Evolutionary conservation across 2,888 invertebrate species (phyloP).

Genomic region (Eupithecia abbreviata): DNA sequence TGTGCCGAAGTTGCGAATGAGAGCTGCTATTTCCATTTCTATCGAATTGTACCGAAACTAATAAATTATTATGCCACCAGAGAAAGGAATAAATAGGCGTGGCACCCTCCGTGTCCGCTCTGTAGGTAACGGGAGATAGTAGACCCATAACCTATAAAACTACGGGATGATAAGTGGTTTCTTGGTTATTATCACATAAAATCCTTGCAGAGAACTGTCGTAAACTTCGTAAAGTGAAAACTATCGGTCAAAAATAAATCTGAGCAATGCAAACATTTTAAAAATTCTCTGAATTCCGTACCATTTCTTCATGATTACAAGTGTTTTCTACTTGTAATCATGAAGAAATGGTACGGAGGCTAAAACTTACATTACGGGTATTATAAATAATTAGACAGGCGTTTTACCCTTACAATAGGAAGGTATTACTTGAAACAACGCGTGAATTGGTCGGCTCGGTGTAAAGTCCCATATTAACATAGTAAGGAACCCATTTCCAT

Average conservation of each 20-base stretch:
- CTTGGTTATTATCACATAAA: slow-evolving; percentile 52
- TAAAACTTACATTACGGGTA: slow-evolving; percentile 39
- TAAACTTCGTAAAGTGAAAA: slow-evolving; percentile 28
- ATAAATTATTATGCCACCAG: slow-evolving; percentile 64
- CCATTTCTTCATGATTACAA: too few relatives aligned
- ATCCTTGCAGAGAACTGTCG: slow-evolving; percentile 43
- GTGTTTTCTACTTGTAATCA: neutral
- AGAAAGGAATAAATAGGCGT: slow-evolving; percentile 42
- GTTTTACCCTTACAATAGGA: slow-evolving; percentile 56
- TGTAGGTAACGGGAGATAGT: slow-evolving; percentile 38
- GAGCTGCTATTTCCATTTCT: slow-evolving; percentile 77
- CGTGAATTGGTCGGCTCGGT: slow-evolving; percentile 68
- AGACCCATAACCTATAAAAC: slow-evolving; percentile 60
- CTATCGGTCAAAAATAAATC: neutral
- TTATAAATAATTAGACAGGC: slow-evolving; percentile 54
- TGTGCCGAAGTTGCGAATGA: slow-evolving; percentile 75
- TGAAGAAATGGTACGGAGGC: slow-evolving; percentile 34
- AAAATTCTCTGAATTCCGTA: neutral
- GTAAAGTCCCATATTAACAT: slow-evolving; percentile 78
- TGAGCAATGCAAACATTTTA: neutral
- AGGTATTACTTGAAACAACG: slow-evolving; percentile 61
- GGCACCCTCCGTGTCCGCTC: neutral
- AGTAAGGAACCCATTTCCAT: slow-evolving; percentile 80
- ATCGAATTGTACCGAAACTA: slow-evolving; percentile 64
- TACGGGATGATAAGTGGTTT: slow-evolving; percentile 61